phyloP scores from a whole-genome alignment of 2,888 invertebrate genomes.

The Euplagia quadripunctaria region DNA sequence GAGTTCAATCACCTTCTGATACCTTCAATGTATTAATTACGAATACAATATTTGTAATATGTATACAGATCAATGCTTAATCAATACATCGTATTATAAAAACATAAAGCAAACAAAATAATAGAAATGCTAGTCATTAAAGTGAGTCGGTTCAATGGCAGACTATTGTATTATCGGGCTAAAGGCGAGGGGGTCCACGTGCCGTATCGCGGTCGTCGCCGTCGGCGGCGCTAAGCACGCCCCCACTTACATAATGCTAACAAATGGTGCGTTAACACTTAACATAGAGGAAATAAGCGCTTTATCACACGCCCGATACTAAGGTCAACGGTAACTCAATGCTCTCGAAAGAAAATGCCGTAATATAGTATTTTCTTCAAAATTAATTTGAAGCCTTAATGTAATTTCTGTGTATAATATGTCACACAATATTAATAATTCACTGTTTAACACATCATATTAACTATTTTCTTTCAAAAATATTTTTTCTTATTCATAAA shows the following conservation, averaged over 20 bases:
- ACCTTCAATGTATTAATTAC: too few relatives aligned
- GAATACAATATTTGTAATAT: too few relatives aligned
- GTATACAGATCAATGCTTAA: neutral
- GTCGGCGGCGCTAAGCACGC: conserved; percentile 54
- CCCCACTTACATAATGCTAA: conserved; percentile 50
- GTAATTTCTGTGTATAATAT: neutral
- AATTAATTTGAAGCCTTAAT: neutral
- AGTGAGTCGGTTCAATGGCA: conserved; percentile 53
- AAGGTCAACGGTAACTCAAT: conserved; percentile 20
- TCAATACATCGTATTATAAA: conserved; percentile 21
- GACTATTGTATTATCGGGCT: conserved; percentile 41
- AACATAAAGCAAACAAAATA: conserved; percentile 24
- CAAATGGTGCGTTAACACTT: conserved; percentile 47
- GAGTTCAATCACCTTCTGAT: too few relatives aligned
- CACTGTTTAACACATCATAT: neutral
- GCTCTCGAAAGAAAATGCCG: neutral
- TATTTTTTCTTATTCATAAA: neutral
- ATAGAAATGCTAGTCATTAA: conserved; percentile 27
- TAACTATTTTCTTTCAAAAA: neutral
- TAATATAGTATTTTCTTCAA: neutral
- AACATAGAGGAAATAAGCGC: conserved; percentile 49
- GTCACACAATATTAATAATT: neutral
- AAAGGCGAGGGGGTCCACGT: conserved; percentile 43
- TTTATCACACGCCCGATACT: conserved; percentile 44
- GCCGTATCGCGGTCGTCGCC: conserved; percentile 54